Percentiles rank a stretch among this genome's conserved stretches.
These are phyloP conservation scores for Heliconius congener DNA, from an alignment of 1,140 invertebrate species.

Conservation along the genomic window DNA sequence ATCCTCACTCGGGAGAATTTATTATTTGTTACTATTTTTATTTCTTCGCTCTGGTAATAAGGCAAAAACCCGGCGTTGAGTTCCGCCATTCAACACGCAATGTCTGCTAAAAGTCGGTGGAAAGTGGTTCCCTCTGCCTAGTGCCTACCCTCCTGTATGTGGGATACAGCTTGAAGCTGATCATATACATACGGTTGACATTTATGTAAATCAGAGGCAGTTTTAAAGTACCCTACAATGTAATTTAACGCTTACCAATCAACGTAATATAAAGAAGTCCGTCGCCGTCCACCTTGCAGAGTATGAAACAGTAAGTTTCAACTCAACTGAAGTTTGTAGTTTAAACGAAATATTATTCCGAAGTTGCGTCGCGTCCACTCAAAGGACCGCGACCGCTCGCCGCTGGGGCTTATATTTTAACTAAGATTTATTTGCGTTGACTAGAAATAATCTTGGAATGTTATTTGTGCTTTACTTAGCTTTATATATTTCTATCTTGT, in stretches of 20 bases:
- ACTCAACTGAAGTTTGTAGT: slow-evolving; percentile 1
- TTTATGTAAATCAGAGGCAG: too few relatives aligned
- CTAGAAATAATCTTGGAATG: neutral
- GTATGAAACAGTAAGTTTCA: slow-evolving; percentile 1
- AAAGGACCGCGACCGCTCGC: neutral
- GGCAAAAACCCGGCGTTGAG: too few relatives aligned
- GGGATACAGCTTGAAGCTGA: too few relatives aligned
- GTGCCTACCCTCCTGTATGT: too few relatives aligned
- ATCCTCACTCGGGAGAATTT: too few relatives aligned
- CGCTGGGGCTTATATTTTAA: neutral
- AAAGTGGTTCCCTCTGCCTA: too few relatives aligned
- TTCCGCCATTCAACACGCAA: too few relatives aligned
- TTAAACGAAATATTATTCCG: slow-evolving; percentile 9
- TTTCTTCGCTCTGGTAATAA: too few relatives aligned
- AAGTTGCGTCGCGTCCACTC: slow-evolving; percentile 4
- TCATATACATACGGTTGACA: too few relatives aligned
- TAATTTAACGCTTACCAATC: neutral
- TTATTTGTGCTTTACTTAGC: neutral
- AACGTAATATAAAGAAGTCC: neutral
- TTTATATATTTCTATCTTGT: neutral
- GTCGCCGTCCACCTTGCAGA: neutral
- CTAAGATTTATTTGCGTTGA: neutral
- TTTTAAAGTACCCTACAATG: too few relatives aligned
- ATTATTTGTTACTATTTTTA: too few relatives aligned
- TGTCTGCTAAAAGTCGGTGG: too few relatives aligned